A percentile compares a stretch with the other conserved stretches of the same genome.
These are phyloP conservation scores for Pachliopta kotzebuea DNA, from an alignment of 2,888 invertebrate genomes.

Conservation along the genomic window DNA sequence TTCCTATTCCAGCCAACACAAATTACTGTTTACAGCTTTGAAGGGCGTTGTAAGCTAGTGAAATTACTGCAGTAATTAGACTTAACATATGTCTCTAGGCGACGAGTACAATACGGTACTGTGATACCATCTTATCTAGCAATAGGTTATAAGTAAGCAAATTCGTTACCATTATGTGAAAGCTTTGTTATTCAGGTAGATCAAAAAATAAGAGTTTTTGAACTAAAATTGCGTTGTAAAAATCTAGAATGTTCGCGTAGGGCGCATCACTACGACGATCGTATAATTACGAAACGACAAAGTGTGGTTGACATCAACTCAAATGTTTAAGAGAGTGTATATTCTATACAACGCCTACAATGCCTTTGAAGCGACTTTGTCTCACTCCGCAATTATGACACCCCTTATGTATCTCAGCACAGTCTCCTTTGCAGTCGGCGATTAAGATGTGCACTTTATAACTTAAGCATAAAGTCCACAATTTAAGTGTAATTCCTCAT, in stretches of 20 bases:
- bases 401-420: conserved; percentile 63
- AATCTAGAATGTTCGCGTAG: not conserved
- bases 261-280: conserved; percentile 36
- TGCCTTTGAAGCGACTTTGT: conserved; percentile 76
- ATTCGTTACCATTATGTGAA: too few species aligned
- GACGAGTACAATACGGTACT: too few species aligned
- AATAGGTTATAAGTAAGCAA: too few species aligned
- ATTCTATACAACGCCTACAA: conserved; percentile 69
- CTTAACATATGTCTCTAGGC: too few species aligned
- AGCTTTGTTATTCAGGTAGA: too few species aligned
- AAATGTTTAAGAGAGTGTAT: conserved; percentile 72
- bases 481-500: conserved; percentile 4
- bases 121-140: too few species aligned
- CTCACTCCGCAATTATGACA: conserved; percentile 75
- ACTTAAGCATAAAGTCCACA: conserved; percentile 32
- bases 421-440: conserved; percentile 36
- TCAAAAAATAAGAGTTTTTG: too few species aligned
- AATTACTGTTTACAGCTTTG: too few species aligned
- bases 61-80: too few species aligned
- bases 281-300: conserved; percentile 68
- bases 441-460: conserved; percentile 31
- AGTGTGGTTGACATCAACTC: conserved; percentile 67
- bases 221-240: too few species aligned
- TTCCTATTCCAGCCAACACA: too few species aligned
- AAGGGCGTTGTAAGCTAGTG: too few species aligned